Evolutionary conservation across 2,113 vertebrate species (phyloP), one percentile per base, ranked within the genome.

Genomic region (Ophthalmolycus amberensis): DNA sequence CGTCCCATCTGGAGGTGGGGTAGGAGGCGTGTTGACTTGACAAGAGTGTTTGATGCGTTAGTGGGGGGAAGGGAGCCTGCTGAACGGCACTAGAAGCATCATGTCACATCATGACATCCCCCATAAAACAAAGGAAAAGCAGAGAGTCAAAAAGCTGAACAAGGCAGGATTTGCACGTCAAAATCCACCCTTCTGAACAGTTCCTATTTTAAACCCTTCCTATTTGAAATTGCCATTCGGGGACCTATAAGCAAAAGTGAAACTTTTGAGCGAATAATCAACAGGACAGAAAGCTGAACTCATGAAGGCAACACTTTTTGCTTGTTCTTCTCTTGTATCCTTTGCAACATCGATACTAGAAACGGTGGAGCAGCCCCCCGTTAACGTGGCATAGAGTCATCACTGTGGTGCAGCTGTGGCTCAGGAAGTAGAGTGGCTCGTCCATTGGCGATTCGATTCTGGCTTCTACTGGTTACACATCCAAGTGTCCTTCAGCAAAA

Each of bases 1-100:
- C 15, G 27, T 84, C 60, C 62, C 64, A 79, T 89, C 73, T 77
- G 73, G 82, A 81, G 85, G 79, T 87, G 69, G 85, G 72, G 73
- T 29, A 58, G 79, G 80, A 77, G 80, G 79, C 44, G 10, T 83
- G 80, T 78, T 80, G 76, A 59, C 71, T 80, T 93, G 89, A 90
- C 84, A 85, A 64, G 48, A 74, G 65, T 72, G 85, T 79, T 77
- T 82, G 75, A 87, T 84, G 63, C 86, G 83, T 79, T 70, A 34
- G 75, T 10, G 42, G 44, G 29, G 40, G 67, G 59, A 38, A 27
- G 75, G 63, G 58, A 37, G 38, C 20, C 27, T 68, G 77, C 67
- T 74, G 85, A 80, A 72, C 8, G 3, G 37, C 63, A 74, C 58
- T n/a, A 11, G 6, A 64, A 60, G 76, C 59, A 67, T 77, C 38